phyloP scores from a whole-genome alignment of 2,888 invertebrate species.

The Acanthosepion esculentum region DNA sequence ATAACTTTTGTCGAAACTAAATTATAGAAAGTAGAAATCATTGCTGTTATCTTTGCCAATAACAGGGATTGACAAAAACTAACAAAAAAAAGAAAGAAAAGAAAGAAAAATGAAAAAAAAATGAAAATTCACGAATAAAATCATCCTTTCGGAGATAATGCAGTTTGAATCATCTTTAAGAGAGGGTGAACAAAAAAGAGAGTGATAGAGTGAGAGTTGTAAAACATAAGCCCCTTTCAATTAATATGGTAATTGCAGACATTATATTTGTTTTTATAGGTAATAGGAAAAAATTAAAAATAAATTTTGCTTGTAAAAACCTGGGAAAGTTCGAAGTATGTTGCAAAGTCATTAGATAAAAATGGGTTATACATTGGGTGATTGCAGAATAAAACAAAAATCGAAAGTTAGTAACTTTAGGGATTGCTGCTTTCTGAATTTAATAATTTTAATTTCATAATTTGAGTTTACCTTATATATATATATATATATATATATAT shows the following conservation, averaged over 20 bases:
- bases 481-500: too few species aligned
- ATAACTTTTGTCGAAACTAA: slow-evolving; percentile 9
- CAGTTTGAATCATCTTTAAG: background rate
- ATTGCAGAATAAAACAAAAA: background rate
- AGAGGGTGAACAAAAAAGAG: background rate
- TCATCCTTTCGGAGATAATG: background rate
- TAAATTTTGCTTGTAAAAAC: background rate
- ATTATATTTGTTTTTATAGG: background rate
- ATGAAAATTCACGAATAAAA: background rate
- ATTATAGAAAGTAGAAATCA: slow-evolving; percentile 33
- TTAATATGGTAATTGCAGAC: slow-evolving; percentile 22
- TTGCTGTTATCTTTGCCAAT: background rate
- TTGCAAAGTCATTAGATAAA: background rate
- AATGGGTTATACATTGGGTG: background rate
- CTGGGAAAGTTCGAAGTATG: background rate
- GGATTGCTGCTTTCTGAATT: too few species aligned
- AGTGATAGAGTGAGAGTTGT: background rate
- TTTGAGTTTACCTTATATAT: too few species aligned
- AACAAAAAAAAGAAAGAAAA: background rate
- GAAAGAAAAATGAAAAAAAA: background rate
- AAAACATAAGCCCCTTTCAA: slow-evolving; percentile 20
- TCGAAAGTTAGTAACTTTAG: background rate
- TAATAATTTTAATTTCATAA: too few species aligned
- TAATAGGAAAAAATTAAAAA: slow-evolving; percentile 6
- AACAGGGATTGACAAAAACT: background rate